Evolutionary conservation across 2,888 invertebrate species (phyloP), one percentile per base, ranked within the genome.

Genomic region (Melieria picta): DNA sequence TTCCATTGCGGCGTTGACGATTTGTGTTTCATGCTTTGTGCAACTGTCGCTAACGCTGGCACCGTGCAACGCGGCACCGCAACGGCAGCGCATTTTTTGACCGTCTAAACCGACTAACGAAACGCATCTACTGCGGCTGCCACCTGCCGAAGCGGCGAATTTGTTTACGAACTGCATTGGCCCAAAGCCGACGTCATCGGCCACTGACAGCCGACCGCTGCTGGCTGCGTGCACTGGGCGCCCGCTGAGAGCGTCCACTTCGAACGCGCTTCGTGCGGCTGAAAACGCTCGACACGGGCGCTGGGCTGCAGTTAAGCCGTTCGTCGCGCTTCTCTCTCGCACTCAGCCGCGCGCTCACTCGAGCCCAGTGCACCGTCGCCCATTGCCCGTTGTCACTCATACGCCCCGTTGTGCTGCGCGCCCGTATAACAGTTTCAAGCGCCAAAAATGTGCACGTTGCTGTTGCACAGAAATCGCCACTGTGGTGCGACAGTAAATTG

Each of bases 111-210:
- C 74, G 77, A 76, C 76, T 67, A 75, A 74, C 76, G 75, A 75
- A 76, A 76, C 74, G 75, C 74, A 74, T 76, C 77, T 76, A 76
- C 78, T 76, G 67, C 64, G 47, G 56, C 56, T 60, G 56, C 70
- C 13, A 73, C 71, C 66, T 74, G 66, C 65, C 70, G 65, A 55
- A 63, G 65, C 74, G 65, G 43, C 67, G 66, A 30, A 73, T 48
- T 76, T 77, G 74, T 76, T 77, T 77, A 77, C 76, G 76, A 76
- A 77, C 66, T 75, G 74, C 70, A 75, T 61, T 58, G 60, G 64
- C 55, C 61, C 30, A 65, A 16, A 69, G 46, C 67, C 57, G 72
- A 68, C 61, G 45, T 42, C 65, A 73, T 43, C 56, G 43, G 48
- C 16, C 42, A 69, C 56, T 69, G 56, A 48, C 16, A 58, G 4